Evolutionary conservation across 1,140 invertebrate species (phyloP).

Genomic region (Leptinotarsa defecta): DNA sequence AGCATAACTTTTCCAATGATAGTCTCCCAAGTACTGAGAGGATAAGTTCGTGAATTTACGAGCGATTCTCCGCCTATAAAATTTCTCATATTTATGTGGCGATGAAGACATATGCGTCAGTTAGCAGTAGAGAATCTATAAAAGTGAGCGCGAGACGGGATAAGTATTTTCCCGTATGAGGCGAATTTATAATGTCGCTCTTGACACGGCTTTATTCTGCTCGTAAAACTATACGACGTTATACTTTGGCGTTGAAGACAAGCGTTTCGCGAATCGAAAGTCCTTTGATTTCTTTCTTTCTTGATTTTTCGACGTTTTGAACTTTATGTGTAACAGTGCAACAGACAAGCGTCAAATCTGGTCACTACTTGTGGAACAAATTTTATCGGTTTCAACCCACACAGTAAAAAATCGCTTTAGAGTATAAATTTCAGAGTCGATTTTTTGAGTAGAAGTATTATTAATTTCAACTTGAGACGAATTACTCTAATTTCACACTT

Average conservation of each 20-base stretch:
- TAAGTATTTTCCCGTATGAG: constrained; percentile 5
- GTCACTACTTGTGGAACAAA: no score
- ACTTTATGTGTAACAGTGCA: no score
- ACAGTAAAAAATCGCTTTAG: no score
- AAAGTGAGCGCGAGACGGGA: not conserved
- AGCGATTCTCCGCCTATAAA: constrained; percentile 36
- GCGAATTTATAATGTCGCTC: constrained; percentile 10
- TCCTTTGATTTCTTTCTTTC: no score
- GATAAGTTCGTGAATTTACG: constrained; percentile 34
- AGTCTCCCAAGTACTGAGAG: constrained; percentile 30
- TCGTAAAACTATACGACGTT: not conserved
- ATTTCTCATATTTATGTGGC: constrained; percentile 32
- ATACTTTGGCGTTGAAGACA: not conserved
- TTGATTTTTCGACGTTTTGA: no score
- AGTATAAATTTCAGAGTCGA: no score
- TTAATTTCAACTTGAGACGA: no score
- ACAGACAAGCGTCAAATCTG: no score
- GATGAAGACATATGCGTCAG: constrained; percentile 21
- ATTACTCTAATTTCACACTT: no score
- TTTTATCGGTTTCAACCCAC: no score
- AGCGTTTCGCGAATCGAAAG: no score
- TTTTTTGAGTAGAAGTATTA: no score
- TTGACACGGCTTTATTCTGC: constrained; percentile 7
- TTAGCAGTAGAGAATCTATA: constrained; percentile 5
- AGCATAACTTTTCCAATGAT: constrained; percentile 37